These are phyloP conservation scores for Alviniconcha strummeri DNA, from an alignment of 2,888 invertebrate species.

Conservation along the genomic window DNA sequence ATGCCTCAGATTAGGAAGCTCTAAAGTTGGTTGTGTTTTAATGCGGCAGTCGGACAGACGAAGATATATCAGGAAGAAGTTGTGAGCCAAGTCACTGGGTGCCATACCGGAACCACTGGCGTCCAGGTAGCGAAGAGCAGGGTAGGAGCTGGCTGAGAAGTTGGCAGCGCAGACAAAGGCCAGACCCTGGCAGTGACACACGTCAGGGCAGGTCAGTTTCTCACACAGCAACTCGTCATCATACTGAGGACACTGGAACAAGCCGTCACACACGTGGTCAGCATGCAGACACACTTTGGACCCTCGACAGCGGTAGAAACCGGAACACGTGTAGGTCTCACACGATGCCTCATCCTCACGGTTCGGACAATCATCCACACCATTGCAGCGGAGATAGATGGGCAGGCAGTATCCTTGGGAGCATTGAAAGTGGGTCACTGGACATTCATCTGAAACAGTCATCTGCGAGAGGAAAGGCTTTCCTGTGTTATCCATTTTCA, in stretches of 20 bases:
- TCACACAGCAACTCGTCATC: constrained; percentile 14
- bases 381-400: constrained; percentile 18
- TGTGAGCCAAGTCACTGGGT: background rate
- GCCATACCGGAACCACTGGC: background rate
- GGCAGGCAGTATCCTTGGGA: constrained; percentile 15
- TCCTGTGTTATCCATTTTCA: background rate
- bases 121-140: constrained; percentile 4
- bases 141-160: background rate
- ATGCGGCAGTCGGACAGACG: background rate
- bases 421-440: constrained; percentile 2
- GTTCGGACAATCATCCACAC: background rate
- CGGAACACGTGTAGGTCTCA: background rate
- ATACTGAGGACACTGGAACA: constrained; percentile 4
- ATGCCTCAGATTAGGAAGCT: background rate
- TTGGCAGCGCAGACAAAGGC: background rate
- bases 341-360: background rate
- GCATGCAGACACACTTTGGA: constrained; percentile 7
- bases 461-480: background rate
- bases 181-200: constrained; percentile 14
- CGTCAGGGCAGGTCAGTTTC: background rate
- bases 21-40: background rate
- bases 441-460: background rate
- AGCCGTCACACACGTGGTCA: constrained; percentile 7
- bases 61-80: background rate
- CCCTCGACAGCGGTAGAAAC: background rate